Conservation (phyloP, 2,797 vertebrate genomes). For the Chelonia mydas region DNA sequence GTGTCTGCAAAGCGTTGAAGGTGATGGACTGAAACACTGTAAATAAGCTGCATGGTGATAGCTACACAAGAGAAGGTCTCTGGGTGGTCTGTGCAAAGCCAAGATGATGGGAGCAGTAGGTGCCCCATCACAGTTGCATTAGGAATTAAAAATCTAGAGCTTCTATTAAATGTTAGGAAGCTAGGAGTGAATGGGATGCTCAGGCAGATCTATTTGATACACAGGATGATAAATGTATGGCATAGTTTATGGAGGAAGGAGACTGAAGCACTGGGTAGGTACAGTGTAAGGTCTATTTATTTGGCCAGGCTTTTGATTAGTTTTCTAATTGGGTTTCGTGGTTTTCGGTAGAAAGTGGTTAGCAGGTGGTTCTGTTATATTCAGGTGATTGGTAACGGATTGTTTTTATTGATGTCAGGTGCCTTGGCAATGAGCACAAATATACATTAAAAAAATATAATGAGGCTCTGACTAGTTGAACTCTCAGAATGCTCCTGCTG, state of each 20-base stretch:
- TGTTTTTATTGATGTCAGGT: neutral
- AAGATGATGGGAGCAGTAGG: neutral
- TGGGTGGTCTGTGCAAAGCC: neutral
- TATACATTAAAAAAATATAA: neutral
- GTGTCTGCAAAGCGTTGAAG: neutral
- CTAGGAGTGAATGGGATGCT: neutral
- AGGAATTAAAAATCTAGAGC: conserved; percentile 47
- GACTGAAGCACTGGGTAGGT: neutral
- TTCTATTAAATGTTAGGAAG: conserved; percentile 41
- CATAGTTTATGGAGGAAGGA: neutral
- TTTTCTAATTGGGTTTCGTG: neutral
- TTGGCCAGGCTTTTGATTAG: neutral
- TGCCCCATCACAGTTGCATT: neutral
- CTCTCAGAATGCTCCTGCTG: neutral
- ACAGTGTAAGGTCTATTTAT: neutral
- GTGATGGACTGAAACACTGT: neutral
- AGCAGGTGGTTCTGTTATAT: neutral
- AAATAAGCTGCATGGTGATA: neutral
- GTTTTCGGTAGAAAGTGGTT: neutral
- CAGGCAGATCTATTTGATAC: neutral
- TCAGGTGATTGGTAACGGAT: neutral
- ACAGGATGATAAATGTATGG: neutral
- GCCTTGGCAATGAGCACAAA: neutral
- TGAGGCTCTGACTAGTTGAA: neutral
- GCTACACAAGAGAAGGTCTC: neutral